Evolutionary conservation across 64 coral and sea anemone species (phyloP), one percentile per base, ranked within the genome.

Genomic region (Montipora sp.): DNA sequence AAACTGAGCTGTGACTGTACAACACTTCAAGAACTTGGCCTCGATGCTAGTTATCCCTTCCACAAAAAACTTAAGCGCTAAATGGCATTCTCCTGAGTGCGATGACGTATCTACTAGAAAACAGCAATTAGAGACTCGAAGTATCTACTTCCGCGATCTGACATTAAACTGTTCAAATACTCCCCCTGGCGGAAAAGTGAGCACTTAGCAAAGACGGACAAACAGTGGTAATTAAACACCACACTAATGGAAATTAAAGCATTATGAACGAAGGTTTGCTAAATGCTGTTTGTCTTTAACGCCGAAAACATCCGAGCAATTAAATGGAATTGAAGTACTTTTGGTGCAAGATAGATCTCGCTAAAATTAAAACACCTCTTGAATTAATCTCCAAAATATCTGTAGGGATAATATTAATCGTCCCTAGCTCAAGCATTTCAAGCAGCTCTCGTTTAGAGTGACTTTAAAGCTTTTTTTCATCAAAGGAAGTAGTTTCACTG

Each of bases 161-260:
- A 8, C 60, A 45, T 59, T 16, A 84, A 84, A n/a, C 19, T 84
- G 81, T 69, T 84, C 81, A 84, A 84, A 84, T 84, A 84, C 13
- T 84, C 18, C 47, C 45, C 68, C 15, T 12, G 5, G 14, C 60
- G 27, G 14, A 67, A 20, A 68, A 36, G 2, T 36, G 36, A 36
- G 36, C 5, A 48, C 60, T 15, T 11, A 63, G 60, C 14, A 3
- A 11, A 63, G 14, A 15, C 60, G 13, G 14, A 63, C 60, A 63
- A 63, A 63, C 11, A 14, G 14, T 63, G 14, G 53, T 11, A 57
- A 57, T 57, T 57, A 63, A 14, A 16, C 60, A 63, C 14, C 60
- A 12, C 11, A 63, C 60, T 14, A 12, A 63, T 63, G 14, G 60
- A 15, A 63, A 63, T 63, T 3, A 15, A 63, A 63, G 60, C 14